Evolutionary conservation across 1,140 invertebrate species (phyloP), one percentile per base, ranked within the genome.

Genomic region (Bombus difficillimus): DNA sequence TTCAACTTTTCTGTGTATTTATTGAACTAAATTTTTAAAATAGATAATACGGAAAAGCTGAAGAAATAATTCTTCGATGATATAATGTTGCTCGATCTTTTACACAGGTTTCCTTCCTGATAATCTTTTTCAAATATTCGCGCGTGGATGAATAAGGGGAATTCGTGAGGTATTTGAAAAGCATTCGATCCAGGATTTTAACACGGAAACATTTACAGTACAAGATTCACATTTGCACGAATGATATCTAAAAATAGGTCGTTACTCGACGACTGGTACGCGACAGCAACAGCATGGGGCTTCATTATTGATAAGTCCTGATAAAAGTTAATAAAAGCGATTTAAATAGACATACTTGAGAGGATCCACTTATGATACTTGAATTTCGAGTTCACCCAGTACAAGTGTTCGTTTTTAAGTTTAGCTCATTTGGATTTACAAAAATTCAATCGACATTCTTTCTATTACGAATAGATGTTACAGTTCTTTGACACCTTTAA

Each of bases 181-280:
- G 2, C 34, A n/a, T 77, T 77, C n/a, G 1, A 15, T 25, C 71
- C 8, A 62, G 37, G 34, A n/a, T 37, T 22, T 41, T 39, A 22
- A 62, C 37, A 41, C 9, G 57, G 32, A 62, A 77, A 47, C 34
- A 73, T 73, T 77, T 77, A 34, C 41, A 66, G 32, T 57, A 62
- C 77, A 62, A 80, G 59, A 90, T 89, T 91, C 83, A 85, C 85
- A 87, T 87, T 90, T 89, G 79, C 78, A 74, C 71, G 64, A 87
- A 83, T 81, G 89, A 90, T 91, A 89, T 89, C 90, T 91, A 90
- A 91, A 91, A 91, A 91, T 91, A 91, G 85, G 81, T 66, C 68
- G 82, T 41, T 59, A 81, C 80, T 83, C 57, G 71, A n/a, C n/a
- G 66, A 53, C 68, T 47, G 83, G 68, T 71, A 79, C 66, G 53